phyloP scores from a whole-genome alignment of 2,888 invertebrate species.

The Cybosia mesomella region DNA sequence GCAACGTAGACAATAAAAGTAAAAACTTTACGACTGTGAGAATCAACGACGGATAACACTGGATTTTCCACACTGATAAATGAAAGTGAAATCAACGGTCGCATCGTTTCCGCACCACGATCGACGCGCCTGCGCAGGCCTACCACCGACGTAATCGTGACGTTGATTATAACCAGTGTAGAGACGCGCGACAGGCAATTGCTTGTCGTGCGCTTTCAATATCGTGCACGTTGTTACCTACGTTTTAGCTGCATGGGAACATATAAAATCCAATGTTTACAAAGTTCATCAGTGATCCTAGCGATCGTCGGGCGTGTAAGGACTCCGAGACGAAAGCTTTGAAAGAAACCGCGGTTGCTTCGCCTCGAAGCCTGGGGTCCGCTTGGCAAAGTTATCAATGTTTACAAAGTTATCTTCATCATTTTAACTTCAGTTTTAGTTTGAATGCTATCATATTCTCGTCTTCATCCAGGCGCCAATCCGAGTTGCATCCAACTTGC shows the following conservation, averaged over 20 bases:
- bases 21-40: constrained; percentile 43
- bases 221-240: constrained; percentile 9
- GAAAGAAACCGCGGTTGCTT: too few relatives aligned
- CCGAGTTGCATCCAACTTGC: too few relatives aligned
- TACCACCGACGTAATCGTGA: constrained; percentile 58
- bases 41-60: constrained; percentile 48
- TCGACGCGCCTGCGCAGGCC: constrained; percentile 40
- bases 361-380: too few relatives aligned
- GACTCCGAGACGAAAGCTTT: too few relatives aligned
- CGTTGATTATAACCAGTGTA: constrained; percentile 37
- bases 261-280: not conserved
- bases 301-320: too few relatives aligned
- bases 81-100: constrained; percentile 76
- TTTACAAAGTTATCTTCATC: too few relatives aligned
- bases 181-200: constrained; percentile 6
- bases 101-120: constrained; percentile 68
- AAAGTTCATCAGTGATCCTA: too few relatives aligned
- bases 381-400: too few relatives aligned
- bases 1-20: constrained; percentile 27
- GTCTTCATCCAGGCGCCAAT: too few relatives aligned
- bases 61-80: constrained; percentile 74
- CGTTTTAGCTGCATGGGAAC: constrained; percentile 2
- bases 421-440: too few relatives aligned
- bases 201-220: constrained; percentile 29
- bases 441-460: too few relatives aligned